Percentiles rank a stretch among this genome's conserved stretches.
Evolutionary conservation across 2,888 invertebrate genomes (phyloP).

Genomic region (Drosophila affinis): DNA sequence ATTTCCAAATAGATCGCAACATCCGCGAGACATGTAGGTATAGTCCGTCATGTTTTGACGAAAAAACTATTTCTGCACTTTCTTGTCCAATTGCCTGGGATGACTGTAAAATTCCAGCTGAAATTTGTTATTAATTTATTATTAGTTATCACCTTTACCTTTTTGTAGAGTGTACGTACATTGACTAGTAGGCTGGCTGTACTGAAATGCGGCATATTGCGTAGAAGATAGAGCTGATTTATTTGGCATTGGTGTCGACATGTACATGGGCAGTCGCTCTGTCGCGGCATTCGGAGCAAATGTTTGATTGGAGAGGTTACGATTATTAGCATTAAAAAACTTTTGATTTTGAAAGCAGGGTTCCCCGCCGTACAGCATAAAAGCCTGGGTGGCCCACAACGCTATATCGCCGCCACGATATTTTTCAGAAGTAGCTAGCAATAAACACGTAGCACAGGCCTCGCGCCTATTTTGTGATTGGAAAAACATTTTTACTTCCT

Average conservation of each 20-base stretch:
- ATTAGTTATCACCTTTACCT: not conserved
- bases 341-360: conserved; percentile 83
- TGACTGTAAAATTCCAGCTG: conserved; percentile 32
- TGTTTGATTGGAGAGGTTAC: conserved; percentile 43
- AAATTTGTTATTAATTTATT: not conserved
- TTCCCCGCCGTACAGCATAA: conserved; percentile 96
- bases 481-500: conserved; percentile 93
- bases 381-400: conserved; percentile 95
- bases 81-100: conserved; percentile 62
- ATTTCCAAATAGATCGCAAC: conserved; percentile 94
- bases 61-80: conserved; percentile 84
- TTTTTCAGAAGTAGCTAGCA: conserved; percentile 90
- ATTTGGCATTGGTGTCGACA: conserved; percentile 82
- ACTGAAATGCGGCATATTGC: conserved; percentile 79
- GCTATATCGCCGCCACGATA: conserved; percentile 87
- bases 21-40: conserved; percentile 96
- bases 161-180: conserved; percentile 75
- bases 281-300: conserved; percentile 46
- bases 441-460: conserved; percentile 94
- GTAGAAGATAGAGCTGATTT: not conserved
- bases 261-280: conserved; percentile 77
- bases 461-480: conserved; percentile 92
- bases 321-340: conserved; percentile 52
- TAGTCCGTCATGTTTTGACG: conserved; percentile 96
- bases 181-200: conserved; percentile 83